phyloP scores from a whole-genome alignment of 1,140 invertebrate species.

The Drosophila lacertosa region DNA sequence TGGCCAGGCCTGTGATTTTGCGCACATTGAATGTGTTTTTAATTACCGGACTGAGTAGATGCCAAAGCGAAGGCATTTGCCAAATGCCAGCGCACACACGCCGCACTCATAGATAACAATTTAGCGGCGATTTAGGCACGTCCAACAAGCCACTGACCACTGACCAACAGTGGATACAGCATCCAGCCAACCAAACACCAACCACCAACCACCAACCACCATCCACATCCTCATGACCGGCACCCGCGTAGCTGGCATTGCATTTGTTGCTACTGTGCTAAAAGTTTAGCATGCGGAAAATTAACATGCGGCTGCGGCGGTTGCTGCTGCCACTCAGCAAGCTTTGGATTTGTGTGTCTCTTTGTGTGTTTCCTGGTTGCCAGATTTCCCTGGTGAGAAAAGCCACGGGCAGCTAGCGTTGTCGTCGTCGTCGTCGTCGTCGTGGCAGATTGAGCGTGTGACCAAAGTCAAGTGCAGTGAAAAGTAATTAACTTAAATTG shows the following conservation, averaged over 20 bases:
- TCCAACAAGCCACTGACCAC: constrained; percentile 40
- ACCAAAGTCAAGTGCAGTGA: constrained; percentile 82
- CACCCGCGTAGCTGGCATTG: constrained; percentile 59
- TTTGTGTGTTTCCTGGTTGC: constrained; percentile 54
- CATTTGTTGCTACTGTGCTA: constrained; percentile 75
- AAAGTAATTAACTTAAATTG: constrained; percentile 82
- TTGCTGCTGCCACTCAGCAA: constrained; percentile 58
- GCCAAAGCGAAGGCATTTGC: constrained; percentile 49
- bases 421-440: constrained; percentile 17
- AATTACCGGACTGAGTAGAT: constrained; percentile 69
- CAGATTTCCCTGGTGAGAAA: constrained; percentile 82
- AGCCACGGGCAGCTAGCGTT: constrained; percentile 62
- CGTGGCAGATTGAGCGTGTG: constrained; percentile 73
- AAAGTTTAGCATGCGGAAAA: constrained; percentile 82
- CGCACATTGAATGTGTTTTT: constrained; percentile 82
- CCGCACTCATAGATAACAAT: constrained; percentile 82
- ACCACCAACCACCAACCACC: constrained; percentile 19
- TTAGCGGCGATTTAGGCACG: constrained; percentile 80
- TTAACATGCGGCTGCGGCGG: constrained; percentile 73
- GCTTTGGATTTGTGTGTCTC: constrained; percentile 50
- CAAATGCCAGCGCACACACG: constrained; percentile 75
- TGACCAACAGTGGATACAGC: constrained; percentile 18
- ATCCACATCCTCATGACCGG: constrained; percentile 54
- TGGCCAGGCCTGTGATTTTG: constrained; percentile 71
- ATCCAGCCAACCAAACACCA: constrained; percentile 16